phyloP scores from a whole-genome alignment of 2,113 vertebrate genomes.

The Panthera tigris region DNA sequence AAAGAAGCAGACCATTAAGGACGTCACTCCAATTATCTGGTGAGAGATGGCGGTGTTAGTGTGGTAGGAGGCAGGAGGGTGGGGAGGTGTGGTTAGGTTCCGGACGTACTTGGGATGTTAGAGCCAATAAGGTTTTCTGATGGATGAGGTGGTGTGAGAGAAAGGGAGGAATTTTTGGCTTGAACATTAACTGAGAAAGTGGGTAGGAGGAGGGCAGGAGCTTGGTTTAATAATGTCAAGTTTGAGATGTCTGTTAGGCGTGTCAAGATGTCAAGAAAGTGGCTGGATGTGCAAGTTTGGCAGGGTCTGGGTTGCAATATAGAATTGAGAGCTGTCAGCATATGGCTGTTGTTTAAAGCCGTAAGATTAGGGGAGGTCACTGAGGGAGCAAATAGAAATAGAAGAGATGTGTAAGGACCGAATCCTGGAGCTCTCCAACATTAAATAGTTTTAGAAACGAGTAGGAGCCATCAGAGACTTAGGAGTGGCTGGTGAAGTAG shows the following conservation, averaged over 20 bases:
- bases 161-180: background rate
- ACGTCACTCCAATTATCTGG: background rate
- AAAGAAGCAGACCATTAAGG: background rate
- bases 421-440: background rate
- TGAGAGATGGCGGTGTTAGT: background rate
- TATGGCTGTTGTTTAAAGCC: conserved; percentile 24
- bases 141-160: background rate
- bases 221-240: background rate
- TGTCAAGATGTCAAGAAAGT: background rate
- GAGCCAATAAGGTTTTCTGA: background rate
- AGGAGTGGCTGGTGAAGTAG: background rate
- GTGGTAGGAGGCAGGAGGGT: background rate
- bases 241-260: background rate
- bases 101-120: background rate
- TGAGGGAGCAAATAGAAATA: background rate
- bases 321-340: background rate
- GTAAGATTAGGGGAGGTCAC: background rate
- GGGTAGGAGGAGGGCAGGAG: background rate
- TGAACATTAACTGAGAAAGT: background rate
- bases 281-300: background rate
- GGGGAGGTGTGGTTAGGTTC: background rate
- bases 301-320: background rate
- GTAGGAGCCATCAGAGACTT: background rate
- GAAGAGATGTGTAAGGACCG: background rate
- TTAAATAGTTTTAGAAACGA: background rate